A percentile compares a stretch with the other conserved stretches of the same genome.
Conservation (phyloP, 2,888 invertebrate genomes). For the Perizoma affinitatum region DNA sequence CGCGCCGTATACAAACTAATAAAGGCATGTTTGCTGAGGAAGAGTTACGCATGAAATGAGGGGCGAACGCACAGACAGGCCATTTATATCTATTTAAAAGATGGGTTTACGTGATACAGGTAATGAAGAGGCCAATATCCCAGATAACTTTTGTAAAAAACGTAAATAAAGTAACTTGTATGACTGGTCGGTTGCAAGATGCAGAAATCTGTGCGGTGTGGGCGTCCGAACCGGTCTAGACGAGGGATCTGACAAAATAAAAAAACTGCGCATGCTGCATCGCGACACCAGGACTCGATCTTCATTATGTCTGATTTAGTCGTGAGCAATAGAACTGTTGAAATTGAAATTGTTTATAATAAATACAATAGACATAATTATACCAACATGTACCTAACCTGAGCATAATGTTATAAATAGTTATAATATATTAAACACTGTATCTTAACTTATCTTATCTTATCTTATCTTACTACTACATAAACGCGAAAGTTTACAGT, state of each 20-base stretch:
- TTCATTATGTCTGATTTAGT: slow-evolving; percentile 64
- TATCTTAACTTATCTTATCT: too few relatives aligned
- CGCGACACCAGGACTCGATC: slow-evolving; percentile 67
- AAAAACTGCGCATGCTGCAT: slow-evolving; percentile 63
- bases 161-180: slow-evolving; percentile 78
- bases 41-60: slow-evolving; percentile 18
- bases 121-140: slow-evolving; percentile 65
- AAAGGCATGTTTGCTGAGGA: slow-evolving; percentile 15
- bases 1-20: slow-evolving; percentile 11
- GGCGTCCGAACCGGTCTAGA: slow-evolving; percentile 79
- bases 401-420: too few relatives aligned
- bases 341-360: too few relatives aligned
- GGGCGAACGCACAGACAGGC: slow-evolving; percentile 6
- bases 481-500: too few relatives aligned
- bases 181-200: slow-evolving; percentile 79
- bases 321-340: slow-evolving; percentile 21
- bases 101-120: slow-evolving; percentile 51
- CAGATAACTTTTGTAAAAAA: slow-evolving; percentile 76
- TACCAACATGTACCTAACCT: too few relatives aligned
- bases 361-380: too few relatives aligned
- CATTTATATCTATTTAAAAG: slow-evolving; percentile 34
- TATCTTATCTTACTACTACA: too few relatives aligned
- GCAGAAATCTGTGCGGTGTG: slow-evolving; percentile 82
- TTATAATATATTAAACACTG: too few relatives aligned
- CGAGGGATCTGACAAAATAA: slow-evolving; percentile 77